A percentile compares a stretch with the other conserved stretches of the same genome.
phyloP scores from a whole-genome alignment of 2,797 vertebrate species.

The Rhinoraja longicauda region DNA sequence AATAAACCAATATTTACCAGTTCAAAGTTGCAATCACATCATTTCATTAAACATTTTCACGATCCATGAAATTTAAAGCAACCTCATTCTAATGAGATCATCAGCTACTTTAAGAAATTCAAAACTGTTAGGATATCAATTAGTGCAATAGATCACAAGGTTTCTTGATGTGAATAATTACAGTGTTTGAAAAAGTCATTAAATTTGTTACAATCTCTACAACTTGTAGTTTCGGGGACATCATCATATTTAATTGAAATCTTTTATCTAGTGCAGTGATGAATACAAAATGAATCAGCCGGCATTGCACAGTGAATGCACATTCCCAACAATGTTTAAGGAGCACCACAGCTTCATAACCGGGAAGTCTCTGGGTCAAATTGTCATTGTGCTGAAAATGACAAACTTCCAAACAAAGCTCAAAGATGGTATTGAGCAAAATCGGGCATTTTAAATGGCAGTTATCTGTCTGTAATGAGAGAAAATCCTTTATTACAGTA shows the following conservation, averaged over 20 bases:
- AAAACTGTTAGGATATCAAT: background rate
- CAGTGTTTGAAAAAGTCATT: background rate
- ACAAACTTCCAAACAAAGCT: background rate
- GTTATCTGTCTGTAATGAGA: background rate
- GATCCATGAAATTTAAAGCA: background rate
- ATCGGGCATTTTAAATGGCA: background rate
- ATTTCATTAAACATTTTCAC: background rate
- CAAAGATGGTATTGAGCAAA: background rate
- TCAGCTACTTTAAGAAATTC: constrained; percentile 25
- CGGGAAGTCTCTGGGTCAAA: background rate
- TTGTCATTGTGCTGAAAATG: background rate
- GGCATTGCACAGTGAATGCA: background rate
- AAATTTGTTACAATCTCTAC: background rate
- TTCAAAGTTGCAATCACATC: background rate
- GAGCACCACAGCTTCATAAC: background rate
- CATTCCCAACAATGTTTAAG: background rate
- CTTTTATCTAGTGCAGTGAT: constrained; percentile 8
- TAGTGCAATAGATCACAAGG: background rate
- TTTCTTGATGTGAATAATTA: constrained; percentile 6
- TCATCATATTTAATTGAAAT: background rate
- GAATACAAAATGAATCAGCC: background rate
- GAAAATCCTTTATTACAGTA: background rate
- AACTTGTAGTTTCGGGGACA: background rate
- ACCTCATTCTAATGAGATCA: constrained; percentile 8
- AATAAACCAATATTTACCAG: background rate